These are phyloP conservation scores for Tetragonula clypearis DNA, from an alignment of 1,140 invertebrate species.

Conservation along the genomic window DNA sequence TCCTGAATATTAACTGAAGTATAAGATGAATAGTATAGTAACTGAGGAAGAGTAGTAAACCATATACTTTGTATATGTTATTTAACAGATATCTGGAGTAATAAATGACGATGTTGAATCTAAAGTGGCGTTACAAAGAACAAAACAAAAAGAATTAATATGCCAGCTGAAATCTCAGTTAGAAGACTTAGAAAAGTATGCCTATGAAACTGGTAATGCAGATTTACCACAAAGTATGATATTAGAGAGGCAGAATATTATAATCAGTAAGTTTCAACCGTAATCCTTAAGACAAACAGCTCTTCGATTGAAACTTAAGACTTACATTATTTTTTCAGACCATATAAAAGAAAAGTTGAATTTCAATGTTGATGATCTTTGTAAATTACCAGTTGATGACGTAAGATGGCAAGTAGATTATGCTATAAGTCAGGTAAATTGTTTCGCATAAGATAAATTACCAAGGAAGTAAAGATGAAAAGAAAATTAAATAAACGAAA, in stretches of 20 bases:
- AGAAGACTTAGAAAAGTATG: slow-evolving; percentile 96
- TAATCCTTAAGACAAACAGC: background rate
- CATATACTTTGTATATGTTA: slow-evolving; percentile 7
- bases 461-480: background rate
- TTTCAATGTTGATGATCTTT: slow-evolving; percentile 89
- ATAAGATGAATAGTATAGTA: background rate
- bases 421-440: slow-evolving; percentile 86
- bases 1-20: background rate
- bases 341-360: slow-evolving; percentile 90
- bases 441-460: background rate
- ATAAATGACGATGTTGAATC: slow-evolving; percentile 82
- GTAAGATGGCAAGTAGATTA: slow-evolving; percentile 90
- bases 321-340: slow-evolving; percentile 76
- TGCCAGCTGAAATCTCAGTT: slow-evolving; percentile 95
- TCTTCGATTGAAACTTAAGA: background rate
- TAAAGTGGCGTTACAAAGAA: slow-evolving; percentile 85
- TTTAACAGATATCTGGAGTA: slow-evolving; percentile 64
- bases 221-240: slow-evolving; percentile 91
- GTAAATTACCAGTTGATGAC: slow-evolving; percentile 88
- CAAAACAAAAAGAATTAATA: slow-evolving; percentile 93
- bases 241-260: slow-evolving; percentile 93
- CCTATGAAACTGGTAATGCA: slow-evolving; percentile 93
- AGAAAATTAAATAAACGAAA: background rate
- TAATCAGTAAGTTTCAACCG: slow-evolving; percentile 85
- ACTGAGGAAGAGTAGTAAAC: background rate